Percentiles rank a stretch among this genome's conserved stretches.
phyloP scores from a whole-genome alignment of 2,888 invertebrate species.

The Agonopterix heracliana region DNA sequence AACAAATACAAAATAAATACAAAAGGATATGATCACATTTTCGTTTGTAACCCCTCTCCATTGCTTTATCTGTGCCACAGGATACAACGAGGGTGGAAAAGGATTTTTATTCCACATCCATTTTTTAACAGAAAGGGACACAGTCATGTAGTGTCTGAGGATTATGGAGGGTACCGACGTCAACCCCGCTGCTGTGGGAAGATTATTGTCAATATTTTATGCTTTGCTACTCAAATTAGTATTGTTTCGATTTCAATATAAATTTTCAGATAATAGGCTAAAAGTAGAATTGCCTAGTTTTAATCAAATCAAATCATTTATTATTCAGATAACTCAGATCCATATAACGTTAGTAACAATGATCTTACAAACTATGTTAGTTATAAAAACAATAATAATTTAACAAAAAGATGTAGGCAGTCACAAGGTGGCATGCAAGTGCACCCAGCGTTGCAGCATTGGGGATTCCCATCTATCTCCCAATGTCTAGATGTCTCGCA shows the following conservation, averaged over 20 bases:
- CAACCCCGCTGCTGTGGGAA: conserved; percentile 33
- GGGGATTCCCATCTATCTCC: too few relatives aligned
- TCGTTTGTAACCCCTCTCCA: conserved; percentile 47
- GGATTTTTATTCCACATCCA: conserved; percentile 37
- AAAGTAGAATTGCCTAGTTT: neutral
- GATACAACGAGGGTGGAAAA: conserved; percentile 31
- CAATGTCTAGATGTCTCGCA: too few relatives aligned
- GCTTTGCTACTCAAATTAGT: conserved; percentile 28
- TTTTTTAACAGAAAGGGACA: conserved; percentile 47
- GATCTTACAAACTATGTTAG: too few relatives aligned
- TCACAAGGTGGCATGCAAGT: too few relatives aligned
- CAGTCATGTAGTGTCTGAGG: conserved; percentile 33
- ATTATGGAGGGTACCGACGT: conserved; percentile 30
- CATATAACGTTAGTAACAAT: too few relatives aligned
- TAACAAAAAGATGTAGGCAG: too few relatives aligned
- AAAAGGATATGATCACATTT: conserved; percentile 58
- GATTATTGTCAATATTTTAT: conserved; percentile 48
- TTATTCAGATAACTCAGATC: too few relatives aligned
- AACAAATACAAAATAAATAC: conserved; percentile 49
- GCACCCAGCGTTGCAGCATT: too few relatives aligned
- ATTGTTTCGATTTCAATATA: conserved; percentile 20
- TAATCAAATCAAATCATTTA: too few relatives aligned
- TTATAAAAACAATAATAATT: too few relatives aligned
- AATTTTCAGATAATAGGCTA: neutral
- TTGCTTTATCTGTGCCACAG: conserved; percentile 41